Evolutionary conservation across 2,797 vertebrate genomes (phyloP).

Genomic region (Vespertilio murinus): DNA sequence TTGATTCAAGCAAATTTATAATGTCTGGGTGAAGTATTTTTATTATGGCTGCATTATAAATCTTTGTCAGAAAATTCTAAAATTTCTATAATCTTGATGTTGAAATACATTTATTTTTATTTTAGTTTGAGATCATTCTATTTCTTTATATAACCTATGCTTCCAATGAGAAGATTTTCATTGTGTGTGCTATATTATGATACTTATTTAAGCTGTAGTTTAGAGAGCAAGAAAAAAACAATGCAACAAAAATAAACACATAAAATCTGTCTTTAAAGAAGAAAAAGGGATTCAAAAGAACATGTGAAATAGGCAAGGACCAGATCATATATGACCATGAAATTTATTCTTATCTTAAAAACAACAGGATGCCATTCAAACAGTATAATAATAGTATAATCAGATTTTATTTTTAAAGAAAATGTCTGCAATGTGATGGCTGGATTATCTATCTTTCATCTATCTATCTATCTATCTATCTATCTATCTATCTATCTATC

Average conservation of each 20-base stretch:
- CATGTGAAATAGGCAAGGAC: background rate
- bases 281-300: background rate
- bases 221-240: background rate
- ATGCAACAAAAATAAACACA: background rate
- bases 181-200: background rate
- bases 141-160: background rate
- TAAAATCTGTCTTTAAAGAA: background rate
- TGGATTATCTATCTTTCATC: background rate
- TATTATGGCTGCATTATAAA: background rate
- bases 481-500: background rate
- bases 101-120: background rate
- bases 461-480: background rate
- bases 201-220: background rate
- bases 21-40: background rate
- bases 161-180: background rate
- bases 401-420: background rate
- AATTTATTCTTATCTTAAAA: background rate
- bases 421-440: background rate
- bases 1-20: background rate
- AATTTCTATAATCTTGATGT: background rate
- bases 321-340: background rate
- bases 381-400: background rate
- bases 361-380: background rate
- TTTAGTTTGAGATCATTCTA: background rate
- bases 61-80: background rate